Conservation (phyloP, 2,113 vertebrate species). For the Ammodramus savannarum region DNA sequence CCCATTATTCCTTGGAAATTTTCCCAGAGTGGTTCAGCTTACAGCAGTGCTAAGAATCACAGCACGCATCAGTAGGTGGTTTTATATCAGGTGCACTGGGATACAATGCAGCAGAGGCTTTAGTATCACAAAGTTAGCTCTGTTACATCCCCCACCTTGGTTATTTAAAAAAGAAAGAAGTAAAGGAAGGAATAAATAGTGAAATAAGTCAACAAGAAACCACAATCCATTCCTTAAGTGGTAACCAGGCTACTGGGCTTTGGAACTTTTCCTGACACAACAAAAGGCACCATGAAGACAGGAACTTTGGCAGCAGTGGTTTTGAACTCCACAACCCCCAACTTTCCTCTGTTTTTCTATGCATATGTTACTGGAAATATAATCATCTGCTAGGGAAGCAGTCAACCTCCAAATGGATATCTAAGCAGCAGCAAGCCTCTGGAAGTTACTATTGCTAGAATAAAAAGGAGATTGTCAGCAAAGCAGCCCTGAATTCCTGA, state of each 20-base stretch:
- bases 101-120: not conserved
- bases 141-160: not conserved
- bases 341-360: not conserved
- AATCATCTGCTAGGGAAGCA: not conserved
- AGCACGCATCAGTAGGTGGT: not conserved
- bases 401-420: not conserved
- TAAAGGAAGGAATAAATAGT: not conserved
- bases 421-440: not conserved
- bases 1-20: conserved; percentile 19
- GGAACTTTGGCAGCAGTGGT: conserved; percentile 5
- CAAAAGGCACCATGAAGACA: not conserved
- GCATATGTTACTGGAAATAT: not conserved
- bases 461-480: not conserved
- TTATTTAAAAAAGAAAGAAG: not conserved
- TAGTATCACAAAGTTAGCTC: not conserved
- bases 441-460: not conserved
- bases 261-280: not conserved
- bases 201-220: not conserved
- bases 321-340: not conserved
- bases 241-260: not conserved
- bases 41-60: not conserved
- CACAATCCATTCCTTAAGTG: not conserved
- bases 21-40: conserved; percentile 25
- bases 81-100: not conserved
- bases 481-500: not conserved